Base-by-base conservation (phyloP, 2,888 invertebrate genomes). In the Syrista parreyssii region DNA sequence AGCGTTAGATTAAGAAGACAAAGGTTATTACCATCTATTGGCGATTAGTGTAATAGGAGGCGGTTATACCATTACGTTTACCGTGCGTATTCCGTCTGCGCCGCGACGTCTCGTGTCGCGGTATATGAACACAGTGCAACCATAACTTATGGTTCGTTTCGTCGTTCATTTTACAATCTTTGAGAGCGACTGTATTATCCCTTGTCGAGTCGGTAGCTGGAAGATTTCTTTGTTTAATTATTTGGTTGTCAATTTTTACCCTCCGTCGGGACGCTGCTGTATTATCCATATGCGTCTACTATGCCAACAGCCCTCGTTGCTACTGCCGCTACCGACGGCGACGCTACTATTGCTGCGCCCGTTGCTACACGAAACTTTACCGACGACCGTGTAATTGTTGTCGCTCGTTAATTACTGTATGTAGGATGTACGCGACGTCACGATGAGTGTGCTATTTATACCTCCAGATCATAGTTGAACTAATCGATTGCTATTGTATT, bases 391-490 rank as follows among this genome's bases (percentile, higher is more conserved):
- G 9, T 55, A 55, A 55, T 55, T 55, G 23, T 55, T 55, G 55
- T 55, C 55, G 55, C 55, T 55, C 55, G 55, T 55, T 55, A 55
- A 55, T 55, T 55, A 55, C 23, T 55, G 55, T 55, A 36, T 33
- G 74, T 74, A 35, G 34, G 34, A 74, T 74, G 32, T 74, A 35
- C 33, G 87, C 85, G 86, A 88, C 85, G 84, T 88, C 85, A 84
- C 86, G 85, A 86, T 88, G 85, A 87, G 84, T 89, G 89, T 89
- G 89, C 87, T 91, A 90, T 91, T 90, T 89, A 89, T 90, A 90
- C 87, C 87, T 89, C 86, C 85, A 81, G 82, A 85, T 83, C 84
- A 84, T 84, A 81, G 78, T 82, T 80, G 55, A 82, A 86, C 84
- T 88, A 87, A 87, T 82, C 85, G 82, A 88, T 86, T 87, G 88